Conservation (phyloP, 2,797 vertebrate genomes). For the Tachyglossus aculeatus region DNA sequence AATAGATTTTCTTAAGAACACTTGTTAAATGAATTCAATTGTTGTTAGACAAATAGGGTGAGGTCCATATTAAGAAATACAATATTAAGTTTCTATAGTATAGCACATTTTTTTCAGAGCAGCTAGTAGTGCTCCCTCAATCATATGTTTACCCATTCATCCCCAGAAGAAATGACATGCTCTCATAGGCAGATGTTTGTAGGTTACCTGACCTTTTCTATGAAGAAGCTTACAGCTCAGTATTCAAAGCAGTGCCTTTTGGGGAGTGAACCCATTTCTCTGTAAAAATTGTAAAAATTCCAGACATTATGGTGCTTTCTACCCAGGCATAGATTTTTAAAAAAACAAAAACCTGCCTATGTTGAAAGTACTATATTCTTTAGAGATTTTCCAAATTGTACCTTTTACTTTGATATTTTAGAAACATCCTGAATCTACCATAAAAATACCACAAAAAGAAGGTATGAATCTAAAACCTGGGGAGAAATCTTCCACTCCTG, state of each 20-base stretch:
- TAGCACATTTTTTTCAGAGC: neutral
- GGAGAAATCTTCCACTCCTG: neutral
- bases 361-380: neutral
- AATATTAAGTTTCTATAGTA: neutral
- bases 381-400: neutral
- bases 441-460: neutral
- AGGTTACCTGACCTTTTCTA: neutral
- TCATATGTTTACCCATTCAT: neutral
- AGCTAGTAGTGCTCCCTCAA: neutral
- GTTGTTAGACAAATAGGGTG: slow-evolving; percentile 3
- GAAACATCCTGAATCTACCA: neutral
- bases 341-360: neutral
- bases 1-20: slow-evolving; percentile 24
- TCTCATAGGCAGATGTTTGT: neutral
- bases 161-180: neutral
- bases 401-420: neutral
- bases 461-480: neutral
- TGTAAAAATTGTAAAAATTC: neutral
- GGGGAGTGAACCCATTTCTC: neutral
- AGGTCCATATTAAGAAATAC: neutral
- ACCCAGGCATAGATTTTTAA: neutral
- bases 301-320: neutral
- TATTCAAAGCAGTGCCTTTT: neutral
- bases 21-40: slow-evolving; percentile 25
- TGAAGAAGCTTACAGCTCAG: slow-evolving; percentile 4